Base-by-base conservation (phyloP, 2,888 invertebrate species). In the Acronicta alni region DNA sequence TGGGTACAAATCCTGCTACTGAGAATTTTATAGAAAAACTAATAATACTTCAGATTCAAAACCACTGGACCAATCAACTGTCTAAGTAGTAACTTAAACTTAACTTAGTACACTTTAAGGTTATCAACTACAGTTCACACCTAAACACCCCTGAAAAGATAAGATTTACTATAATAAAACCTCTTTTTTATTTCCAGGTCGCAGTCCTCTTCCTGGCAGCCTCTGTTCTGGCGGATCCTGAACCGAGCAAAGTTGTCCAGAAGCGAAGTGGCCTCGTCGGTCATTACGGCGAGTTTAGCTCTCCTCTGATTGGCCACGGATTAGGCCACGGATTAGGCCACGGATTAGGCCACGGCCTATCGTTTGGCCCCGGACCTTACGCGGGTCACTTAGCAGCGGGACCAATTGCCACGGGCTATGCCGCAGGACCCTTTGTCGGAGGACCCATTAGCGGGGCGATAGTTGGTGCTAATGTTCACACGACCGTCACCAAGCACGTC, bases 401-500 rank as follows among this genome's bases (percentile, higher is more conserved):
- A 3, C 48, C 42, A 0, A 26, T 16, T 23, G 53, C 30, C 12
- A 32, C 20, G 7, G 70, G 54, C 0, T 69, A 69, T 17, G 37
- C 59, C 0, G 66, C 67, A 0, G 69, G 69, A 1, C 72, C 70
- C 1, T 46, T 67, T 2, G 35, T 61, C 2, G 61, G 60, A 10
- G 67, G 75, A 12, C 57, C 48, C 3, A 39, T 60, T 43, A 69
- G 75, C 1, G 84, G 81, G 2, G 67, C 89, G 0, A 81, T 94
- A 1, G 89, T 94, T 0, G 94, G 94, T 0, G 93, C 94, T 47
- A 90, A 94, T 61, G 89, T 93, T 0, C 94, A 94, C 64, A 94
- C 94, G 0, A 94, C 94, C 0, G 92, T 94, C 6, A 94, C 94
- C 14, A 93, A 93, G 68, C 94, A 94, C 64, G 86, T 94, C 4